phyloP scores from a whole-genome alignment of 2,797 vertebrate genomes.

The Harpagifer antarcticus region DNA sequence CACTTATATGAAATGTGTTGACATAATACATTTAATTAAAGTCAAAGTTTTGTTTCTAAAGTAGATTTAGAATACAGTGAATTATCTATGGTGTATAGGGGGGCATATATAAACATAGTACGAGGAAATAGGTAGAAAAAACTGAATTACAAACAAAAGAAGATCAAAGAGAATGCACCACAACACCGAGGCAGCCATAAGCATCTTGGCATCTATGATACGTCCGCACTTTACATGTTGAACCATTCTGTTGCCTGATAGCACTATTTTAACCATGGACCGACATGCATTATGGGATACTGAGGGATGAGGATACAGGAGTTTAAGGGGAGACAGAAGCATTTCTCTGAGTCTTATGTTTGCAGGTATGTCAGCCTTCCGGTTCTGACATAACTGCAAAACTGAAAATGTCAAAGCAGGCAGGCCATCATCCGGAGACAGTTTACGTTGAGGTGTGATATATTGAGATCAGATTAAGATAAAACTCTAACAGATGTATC shows the following conservation, averaged over 20 bases:
- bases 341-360: neutral
- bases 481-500: constrained; percentile 28
- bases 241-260: constrained; percentile 6
- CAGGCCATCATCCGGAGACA: constrained; percentile 6
- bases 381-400: constrained; percentile 1
- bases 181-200: no score
- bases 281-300: constrained; percentile 3
- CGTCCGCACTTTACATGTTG: constrained; percentile 6
- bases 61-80: no score
- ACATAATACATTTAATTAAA: no score
- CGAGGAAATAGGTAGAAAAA: no score
- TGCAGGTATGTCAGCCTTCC: neutral
- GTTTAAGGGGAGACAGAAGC: neutral
- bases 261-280: constrained; percentile 22
- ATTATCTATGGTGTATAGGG: no score
- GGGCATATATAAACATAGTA: no score
- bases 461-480: constrained; percentile 23
- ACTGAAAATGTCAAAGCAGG: constrained; percentile 17
- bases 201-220: neutral
- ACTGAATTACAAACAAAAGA: no score
- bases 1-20: no score
- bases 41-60: no score
- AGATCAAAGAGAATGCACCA: no score
- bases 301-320: no score
- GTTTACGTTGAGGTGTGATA: constrained; percentile 1